Conservation (phyloP, 1,140 invertebrate genomes). For the Pollicipes pollicipes region DNA sequence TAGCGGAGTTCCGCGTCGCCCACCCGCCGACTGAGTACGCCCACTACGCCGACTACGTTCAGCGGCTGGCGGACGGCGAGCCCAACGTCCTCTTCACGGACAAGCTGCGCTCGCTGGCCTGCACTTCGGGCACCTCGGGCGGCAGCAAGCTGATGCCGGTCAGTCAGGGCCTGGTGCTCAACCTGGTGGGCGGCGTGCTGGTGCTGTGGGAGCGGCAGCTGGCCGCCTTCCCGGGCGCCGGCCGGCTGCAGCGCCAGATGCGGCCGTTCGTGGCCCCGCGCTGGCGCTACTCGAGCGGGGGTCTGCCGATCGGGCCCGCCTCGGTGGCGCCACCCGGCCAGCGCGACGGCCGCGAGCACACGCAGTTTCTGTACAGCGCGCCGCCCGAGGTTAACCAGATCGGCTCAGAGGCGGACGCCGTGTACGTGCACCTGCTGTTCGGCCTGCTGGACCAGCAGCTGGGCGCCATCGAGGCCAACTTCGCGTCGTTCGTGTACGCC, state of each 20-base stretch:
- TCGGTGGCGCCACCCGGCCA: background rate
- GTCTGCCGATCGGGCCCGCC: background rate
- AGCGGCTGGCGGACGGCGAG: slow-evolving; percentile 23
- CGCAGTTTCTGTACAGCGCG: background rate
- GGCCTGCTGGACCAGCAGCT: slow-evolving; percentile 24
- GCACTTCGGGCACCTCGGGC: slow-evolving; percentile 27
- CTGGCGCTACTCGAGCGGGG: background rate
- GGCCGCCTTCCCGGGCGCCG: background rate
- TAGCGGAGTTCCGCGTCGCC: slow-evolving; percentile 20
- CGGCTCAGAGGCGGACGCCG: slow-evolving; percentile 23
- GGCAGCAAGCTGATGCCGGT: slow-evolving; percentile 22
- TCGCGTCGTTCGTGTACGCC: slow-evolving; percentile 25
- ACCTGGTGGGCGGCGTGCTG: background rate
- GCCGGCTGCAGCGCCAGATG: background rate
- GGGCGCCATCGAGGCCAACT: slow-evolving; percentile 27
- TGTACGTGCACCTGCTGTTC: slow-evolving; percentile 27
- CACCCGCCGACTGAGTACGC: slow-evolving; percentile 24
- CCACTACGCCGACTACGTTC: slow-evolving; percentile 24
- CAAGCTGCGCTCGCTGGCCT: slow-evolving; percentile 23
- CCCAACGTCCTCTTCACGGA: slow-evolving; percentile 21
- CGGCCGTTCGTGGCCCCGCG: background rate
- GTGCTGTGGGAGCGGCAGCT: background rate
- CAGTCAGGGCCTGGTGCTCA: background rate
- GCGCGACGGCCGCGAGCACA: background rate
- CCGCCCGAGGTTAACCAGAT: slow-evolving; percentile 16